Evolutionary conservation across 2,888 invertebrate species (phyloP).

Genomic region (Thysanoteuthis rhombus): DNA sequence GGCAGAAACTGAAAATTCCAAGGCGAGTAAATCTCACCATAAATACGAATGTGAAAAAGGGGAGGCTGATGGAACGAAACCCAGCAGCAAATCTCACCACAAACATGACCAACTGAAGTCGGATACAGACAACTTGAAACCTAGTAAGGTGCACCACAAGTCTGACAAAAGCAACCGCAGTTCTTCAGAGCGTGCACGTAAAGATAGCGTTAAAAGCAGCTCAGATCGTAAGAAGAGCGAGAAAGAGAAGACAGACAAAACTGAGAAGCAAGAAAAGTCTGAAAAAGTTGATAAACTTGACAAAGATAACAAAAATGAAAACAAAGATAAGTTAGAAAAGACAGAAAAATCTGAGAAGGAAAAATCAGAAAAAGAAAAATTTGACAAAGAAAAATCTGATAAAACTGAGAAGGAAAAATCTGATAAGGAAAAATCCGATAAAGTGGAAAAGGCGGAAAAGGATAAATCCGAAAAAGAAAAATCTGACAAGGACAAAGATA

Average conservation of each 20-base stretch:
- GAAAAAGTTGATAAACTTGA: conserved; percentile 34
- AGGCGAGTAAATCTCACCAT: background rate
- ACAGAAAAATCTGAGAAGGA: conserved; percentile 18
- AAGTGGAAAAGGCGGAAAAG: conserved; percentile 34
- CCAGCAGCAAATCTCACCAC: background rate
- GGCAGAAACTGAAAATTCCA: background rate
- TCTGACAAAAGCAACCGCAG: conserved; percentile 18
- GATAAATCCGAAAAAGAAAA: conserved; percentile 37
- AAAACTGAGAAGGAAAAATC: conserved; percentile 38
- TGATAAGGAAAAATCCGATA: conserved; percentile 36
- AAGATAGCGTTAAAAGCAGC: background rate
- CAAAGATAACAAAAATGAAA: conserved; percentile 21
- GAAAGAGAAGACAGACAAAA: conserved; percentile 29
- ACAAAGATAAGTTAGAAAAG: conserved; percentile 17
- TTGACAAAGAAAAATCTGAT: conserved; percentile 35
- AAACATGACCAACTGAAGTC: conserved; percentile 17
- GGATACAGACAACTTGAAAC: conserved; percentile 21
- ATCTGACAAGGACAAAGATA: conserved; percentile 45
- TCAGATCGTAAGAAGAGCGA: conserved; percentile 34
- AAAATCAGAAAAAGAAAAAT: conserved; percentile 22
- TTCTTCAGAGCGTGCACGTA: background rate
- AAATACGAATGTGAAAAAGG: background rate
- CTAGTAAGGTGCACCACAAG: conserved; percentile 12
- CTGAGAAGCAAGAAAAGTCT: conserved; percentile 30
- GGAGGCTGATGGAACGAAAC: background rate